phyloP scores from a whole-genome alignment of 64 coral and sea anemone genomes.

The Montipora sp. region DNA sequence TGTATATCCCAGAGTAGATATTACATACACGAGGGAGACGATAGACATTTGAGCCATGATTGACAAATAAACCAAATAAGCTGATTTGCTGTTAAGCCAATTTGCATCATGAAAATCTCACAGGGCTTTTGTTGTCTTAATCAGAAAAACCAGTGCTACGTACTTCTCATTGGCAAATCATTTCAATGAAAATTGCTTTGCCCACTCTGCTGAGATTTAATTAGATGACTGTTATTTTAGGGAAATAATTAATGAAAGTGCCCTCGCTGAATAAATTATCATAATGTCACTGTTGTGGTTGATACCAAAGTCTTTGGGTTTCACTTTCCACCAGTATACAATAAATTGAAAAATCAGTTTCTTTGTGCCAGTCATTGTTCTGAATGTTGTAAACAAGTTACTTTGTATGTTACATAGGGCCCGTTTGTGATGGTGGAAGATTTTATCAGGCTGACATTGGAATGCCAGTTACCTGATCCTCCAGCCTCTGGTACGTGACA shows the following conservation, averaged over 20 bases:
- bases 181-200: not conserved
- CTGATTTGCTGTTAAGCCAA: not conserved
- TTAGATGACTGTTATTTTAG: too few relatives aligned
- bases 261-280: too few relatives aligned
- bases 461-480: conserved; percentile 78
- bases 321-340: too few relatives aligned
- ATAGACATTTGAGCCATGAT: too few relatives aligned
- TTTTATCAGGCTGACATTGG: conserved; percentile 71
- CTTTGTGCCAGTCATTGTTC: not conserved
- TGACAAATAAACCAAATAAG: not conserved
- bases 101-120: conserved; percentile 42
- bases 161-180: not conserved
- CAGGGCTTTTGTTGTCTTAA: conserved; percentile 3
- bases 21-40: too few relatives aligned
- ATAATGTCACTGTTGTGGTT: too few relatives aligned
- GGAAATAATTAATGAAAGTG: too few relatives aligned
- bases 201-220: not conserved
- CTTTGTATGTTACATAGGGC: conserved; percentile 51
- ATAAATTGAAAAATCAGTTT: too few relatives aligned
- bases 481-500: conserved; percentile 48
- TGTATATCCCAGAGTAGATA: too few relatives aligned
- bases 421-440: conserved; percentile 98
- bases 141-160: conserved; percentile 30
- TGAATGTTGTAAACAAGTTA: not conserved
- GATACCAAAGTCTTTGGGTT: too few relatives aligned